Conservation (phyloP, 2,888 invertebrate genomes). For the Fragum whitleyi region DNA sequence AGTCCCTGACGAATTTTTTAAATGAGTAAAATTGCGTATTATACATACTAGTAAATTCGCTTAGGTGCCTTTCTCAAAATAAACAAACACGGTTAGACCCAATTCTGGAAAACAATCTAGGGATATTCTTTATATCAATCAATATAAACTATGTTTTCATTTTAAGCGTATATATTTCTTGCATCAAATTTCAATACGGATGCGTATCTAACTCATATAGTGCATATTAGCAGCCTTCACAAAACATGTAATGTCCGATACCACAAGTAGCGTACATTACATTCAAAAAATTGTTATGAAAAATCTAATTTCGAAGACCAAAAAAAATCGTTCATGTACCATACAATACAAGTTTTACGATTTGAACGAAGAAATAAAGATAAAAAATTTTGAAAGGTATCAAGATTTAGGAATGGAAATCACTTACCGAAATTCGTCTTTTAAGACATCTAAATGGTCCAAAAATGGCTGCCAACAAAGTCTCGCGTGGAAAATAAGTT, state of each 20-base stretch:
- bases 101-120: background rate
- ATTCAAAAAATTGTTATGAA: background rate
- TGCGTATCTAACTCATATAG: background rate
- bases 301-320: background rate
- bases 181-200: background rate
- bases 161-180: background rate
- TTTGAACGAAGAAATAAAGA: background rate
- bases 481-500: background rate
- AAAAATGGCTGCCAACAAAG: background rate
- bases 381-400: background rate
- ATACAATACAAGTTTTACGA: background rate
- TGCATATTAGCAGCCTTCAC: background rate
- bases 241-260: conserved; percentile 14
- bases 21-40: background rate
- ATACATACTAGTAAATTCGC: background rate
- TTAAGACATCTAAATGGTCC: background rate
- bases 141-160: background rate
- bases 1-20: background rate
- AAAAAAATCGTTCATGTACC: background rate
- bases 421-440: background rate
- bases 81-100: background rate
- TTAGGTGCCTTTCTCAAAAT: background rate
- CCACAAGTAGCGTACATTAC: conserved; percentile 5
- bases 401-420: background rate
- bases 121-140: background rate